Conservation (phyloP, 1,140 invertebrate genomes). For the Paralvinella palmiformis region DNA sequence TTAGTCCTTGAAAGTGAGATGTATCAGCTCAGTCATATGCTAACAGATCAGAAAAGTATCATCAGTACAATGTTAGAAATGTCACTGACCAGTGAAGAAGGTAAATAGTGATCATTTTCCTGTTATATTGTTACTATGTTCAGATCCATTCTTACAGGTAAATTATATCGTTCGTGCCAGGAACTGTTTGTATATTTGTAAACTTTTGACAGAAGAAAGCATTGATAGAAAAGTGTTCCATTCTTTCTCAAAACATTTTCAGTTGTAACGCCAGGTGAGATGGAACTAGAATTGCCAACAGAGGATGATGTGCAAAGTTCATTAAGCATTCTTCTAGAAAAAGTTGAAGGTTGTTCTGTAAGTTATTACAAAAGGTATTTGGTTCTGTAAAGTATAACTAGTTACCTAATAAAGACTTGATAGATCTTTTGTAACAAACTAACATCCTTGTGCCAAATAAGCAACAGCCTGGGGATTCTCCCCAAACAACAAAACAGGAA, state of each 20-base stretch:
- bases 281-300: slow-evolving; percentile 56
- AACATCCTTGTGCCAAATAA: too few relatives aligned
- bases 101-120: background rate
- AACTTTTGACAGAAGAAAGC: background rate
- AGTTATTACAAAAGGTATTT: too few relatives aligned
- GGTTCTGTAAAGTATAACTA: too few relatives aligned
- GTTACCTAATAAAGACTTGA: too few relatives aligned
- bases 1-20: slow-evolving; percentile 94
- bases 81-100: slow-evolving; percentile 59
- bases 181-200: too few relatives aligned
- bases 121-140: too few relatives aligned
- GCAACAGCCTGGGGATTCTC: too few relatives aligned
- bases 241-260: slow-evolving; percentile 15
- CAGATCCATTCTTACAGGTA: too few relatives aligned
- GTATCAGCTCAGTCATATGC: slow-evolving; percentile 91
- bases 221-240: background rate
- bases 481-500: too few relatives aligned
- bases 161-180: too few relatives aligned
- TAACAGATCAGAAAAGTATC: slow-evolving; percentile 87
- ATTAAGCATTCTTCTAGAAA: slow-evolving; percentile 73
- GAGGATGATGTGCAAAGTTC: slow-evolving; percentile 55
- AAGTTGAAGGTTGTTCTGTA: slow-evolving; percentile 80
- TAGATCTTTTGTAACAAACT: too few relatives aligned
- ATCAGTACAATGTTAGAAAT: slow-evolving; percentile 72
- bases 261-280: slow-evolving; percentile 54